phyloP scores from a whole-genome alignment of 2,888 invertebrate genomes.

The Acheta domesticus region DNA sequence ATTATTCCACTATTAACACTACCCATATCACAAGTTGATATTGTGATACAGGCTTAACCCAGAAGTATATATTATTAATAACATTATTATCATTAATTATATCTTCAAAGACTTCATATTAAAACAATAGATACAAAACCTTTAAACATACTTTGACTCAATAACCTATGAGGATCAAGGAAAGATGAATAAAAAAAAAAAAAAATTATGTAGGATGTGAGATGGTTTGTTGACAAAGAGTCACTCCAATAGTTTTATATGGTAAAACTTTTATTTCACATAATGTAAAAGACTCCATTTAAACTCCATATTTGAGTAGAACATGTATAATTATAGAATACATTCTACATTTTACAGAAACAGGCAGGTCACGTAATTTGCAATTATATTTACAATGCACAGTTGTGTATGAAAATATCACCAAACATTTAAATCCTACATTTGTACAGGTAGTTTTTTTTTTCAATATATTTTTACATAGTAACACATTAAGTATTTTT shows the following conservation, averaged over 20 bases:
- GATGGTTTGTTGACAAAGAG: too few species aligned
- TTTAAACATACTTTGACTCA: too few species aligned
- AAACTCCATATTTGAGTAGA: conserved; percentile 38
- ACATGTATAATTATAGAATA: conserved; percentile 39
- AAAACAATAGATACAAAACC: too few species aligned
- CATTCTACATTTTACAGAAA: conserved; percentile 38
- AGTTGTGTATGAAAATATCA: conserved; percentile 39
- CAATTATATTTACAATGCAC: conserved; percentile 38
- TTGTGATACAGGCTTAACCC: too few species aligned
- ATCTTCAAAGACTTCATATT: too few species aligned
- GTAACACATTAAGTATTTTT: conserved; percentile 26
- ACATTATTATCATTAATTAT: too few species aligned
- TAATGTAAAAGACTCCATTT: conserved; percentile 39
- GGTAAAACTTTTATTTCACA: conserved; percentile 39
- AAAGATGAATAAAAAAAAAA: too few species aligned
- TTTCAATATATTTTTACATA: conserved; percentile 25
- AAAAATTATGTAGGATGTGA: too few species aligned
- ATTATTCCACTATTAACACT: too few species aligned
- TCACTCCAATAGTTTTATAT: conserved; percentile 21
- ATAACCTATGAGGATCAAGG: too few species aligned
- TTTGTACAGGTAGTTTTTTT: conserved; percentile 30
- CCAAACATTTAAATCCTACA: conserved; percentile 34
- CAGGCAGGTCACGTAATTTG: conserved; percentile 37
- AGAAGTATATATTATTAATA: too few species aligned
- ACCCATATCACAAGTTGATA: too few species aligned